Conservation (phyloP, 2,113 vertebrate species). For the Australoheros scitulus region DNA sequence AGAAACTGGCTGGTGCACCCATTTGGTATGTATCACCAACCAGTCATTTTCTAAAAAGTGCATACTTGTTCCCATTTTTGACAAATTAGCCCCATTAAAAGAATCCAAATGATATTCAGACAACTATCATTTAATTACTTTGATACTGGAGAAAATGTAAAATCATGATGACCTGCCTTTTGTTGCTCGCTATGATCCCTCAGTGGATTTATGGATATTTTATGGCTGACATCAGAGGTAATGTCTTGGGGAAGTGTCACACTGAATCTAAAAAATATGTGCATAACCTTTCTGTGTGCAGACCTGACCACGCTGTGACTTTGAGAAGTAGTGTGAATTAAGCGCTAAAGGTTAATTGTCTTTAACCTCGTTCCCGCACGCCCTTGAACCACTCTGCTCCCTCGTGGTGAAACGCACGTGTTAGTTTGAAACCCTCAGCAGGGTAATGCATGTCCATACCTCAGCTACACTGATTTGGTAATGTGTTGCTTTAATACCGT, state of each 20-base stretch:
- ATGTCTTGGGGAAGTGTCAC: neutral
- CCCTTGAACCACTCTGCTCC: neutral
- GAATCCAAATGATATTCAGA: neutral
- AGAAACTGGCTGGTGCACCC: neutral
- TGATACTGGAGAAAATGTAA: conserved; percentile 1
- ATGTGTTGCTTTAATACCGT: neutral
- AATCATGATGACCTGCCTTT: neutral
- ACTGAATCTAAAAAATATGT: neutral
- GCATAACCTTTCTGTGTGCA: neutral
- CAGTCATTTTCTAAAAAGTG: neutral
- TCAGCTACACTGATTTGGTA: neutral
- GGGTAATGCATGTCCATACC: neutral
- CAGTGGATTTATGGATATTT: neutral
- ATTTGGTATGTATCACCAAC: neutral
- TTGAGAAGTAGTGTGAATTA: neutral
- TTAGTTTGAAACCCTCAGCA: neutral
- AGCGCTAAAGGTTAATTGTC: neutral
- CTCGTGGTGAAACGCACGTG: neutral
- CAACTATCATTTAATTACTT: neutral
- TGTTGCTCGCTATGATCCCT: neutral
- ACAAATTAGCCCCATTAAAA: neutral
- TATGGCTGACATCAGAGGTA: neutral
- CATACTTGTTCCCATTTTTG: neutral
- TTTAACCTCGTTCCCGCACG: neutral
- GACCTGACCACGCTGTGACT: neutral